These are phyloP conservation scores for Heliocidaris tuberculata DNA, from an alignment of 35 echinoderm and acorn worm genomes.

Conservation along the genomic window DNA sequence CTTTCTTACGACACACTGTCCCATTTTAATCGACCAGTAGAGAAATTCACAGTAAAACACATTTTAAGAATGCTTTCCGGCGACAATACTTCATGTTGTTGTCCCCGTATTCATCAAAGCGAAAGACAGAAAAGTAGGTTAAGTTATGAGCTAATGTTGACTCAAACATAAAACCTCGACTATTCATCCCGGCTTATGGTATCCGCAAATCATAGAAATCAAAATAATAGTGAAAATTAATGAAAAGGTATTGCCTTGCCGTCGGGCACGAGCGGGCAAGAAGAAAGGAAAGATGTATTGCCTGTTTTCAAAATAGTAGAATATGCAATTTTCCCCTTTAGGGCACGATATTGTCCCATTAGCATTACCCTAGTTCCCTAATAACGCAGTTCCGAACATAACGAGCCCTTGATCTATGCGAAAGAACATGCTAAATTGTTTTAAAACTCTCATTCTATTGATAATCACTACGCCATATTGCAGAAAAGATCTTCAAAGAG, in stretches of 20 bases:
- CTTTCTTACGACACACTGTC: background rate
- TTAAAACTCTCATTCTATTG: background rate
- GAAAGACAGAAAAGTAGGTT: background rate
- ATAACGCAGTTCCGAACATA: background rate
- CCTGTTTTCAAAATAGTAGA: background rate
- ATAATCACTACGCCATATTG: background rate
- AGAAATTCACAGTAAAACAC: background rate
- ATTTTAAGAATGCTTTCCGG: background rate
- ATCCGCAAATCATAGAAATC: constrained; percentile 16
- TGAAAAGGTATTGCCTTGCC: background rate
- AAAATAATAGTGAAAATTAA: constrained; percentile 7
- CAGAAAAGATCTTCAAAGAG: background rate
- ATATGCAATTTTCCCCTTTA: background rate
- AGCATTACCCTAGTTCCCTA: background rate
- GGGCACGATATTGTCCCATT: background rate
- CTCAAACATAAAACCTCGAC: background rate
- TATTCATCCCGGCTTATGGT: background rate
- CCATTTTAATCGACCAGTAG: background rate
- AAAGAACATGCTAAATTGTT: background rate
- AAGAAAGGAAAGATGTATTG: background rate
- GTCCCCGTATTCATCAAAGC: background rate
- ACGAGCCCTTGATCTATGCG: background rate
- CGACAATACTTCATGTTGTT: background rate
- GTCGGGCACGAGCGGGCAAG: background rate
- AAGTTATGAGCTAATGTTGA: constrained; percentile 13